A percentile compares a stretch with the other conserved stretches of the same genome.
Conservation (phyloP, 2,797 vertebrate genomes). For the Podargus strigoides region DNA sequence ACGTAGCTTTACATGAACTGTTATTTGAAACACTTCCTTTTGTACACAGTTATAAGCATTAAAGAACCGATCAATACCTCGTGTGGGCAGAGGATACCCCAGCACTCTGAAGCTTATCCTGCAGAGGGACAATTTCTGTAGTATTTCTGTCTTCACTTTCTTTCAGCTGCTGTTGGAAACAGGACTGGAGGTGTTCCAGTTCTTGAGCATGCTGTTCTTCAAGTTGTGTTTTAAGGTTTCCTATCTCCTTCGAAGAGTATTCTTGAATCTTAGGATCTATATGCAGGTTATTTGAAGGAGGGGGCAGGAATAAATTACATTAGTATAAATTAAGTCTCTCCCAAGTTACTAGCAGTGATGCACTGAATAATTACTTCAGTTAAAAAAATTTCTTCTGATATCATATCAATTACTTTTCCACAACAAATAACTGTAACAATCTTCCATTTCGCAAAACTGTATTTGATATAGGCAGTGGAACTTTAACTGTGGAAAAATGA, state of each 20-base stretch:
- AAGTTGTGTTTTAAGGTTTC: slow-evolving; percentile 74
- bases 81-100: slow-evolving; percentile 45
- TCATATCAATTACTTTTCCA: background rate
- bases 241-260: slow-evolving; percentile 47
- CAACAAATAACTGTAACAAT: background rate
- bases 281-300: background rate
- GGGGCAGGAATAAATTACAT: background rate
- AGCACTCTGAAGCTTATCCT: slow-evolving; percentile 76
- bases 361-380: background rate
- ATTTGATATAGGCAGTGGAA: background rate
- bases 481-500: background rate
- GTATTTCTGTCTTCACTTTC: slow-evolving; percentile 79
- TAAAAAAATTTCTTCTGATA: background rate
- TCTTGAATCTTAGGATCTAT: slow-evolving; percentile 13
- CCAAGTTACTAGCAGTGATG: background rate
- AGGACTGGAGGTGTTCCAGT: slow-evolving; percentile 76
- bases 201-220: slow-evolving; percentile 81
- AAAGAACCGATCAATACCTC: slow-evolving; percentile 72
- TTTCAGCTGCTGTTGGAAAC: slow-evolving; percentile 81
- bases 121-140: slow-evolving; percentile 77
- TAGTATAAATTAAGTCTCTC: background rate
- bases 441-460: background rate
- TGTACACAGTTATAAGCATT: background rate
- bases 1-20: accelerated
- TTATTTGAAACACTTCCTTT: background rate